Evolutionary conservation across 2,888 invertebrate genomes (phyloP).

Genomic region (Rugalucina vietnamica): DNA sequence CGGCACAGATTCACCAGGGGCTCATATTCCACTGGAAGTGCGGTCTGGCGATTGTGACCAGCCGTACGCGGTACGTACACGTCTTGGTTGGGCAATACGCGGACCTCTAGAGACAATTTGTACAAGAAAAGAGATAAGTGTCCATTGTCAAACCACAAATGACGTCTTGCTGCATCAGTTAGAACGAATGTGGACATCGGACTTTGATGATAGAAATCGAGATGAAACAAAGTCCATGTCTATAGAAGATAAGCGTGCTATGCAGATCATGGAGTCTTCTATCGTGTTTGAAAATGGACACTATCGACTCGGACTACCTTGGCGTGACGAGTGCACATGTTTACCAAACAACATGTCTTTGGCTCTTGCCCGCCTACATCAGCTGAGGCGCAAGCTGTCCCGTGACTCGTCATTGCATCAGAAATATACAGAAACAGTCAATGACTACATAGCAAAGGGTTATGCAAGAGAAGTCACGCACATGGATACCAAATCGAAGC

Average conservation of each 20-base stretch:
- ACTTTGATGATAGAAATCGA: background rate
- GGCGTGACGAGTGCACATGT: slow-evolving; percentile 2
- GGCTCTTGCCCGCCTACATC: slow-evolving; percentile 10
- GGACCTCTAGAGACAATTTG: slow-evolving; percentile 1
- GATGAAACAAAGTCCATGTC: slow-evolving; percentile 12
- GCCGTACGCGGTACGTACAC: slow-evolving; percentile 29
- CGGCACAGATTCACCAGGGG: slow-evolving; percentile 43
- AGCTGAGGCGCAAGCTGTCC: slow-evolving; percentile 2
- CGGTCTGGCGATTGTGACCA: slow-evolving; percentile 13
- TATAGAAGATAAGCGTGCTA: slow-evolving; percentile 12
- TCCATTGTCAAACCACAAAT: background rate
- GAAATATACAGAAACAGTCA: slow-evolving; percentile 10
- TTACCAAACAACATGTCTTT: slow-evolving; percentile 22
- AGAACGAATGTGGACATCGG: slow-evolving; percentile 9
- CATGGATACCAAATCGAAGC: background rate
- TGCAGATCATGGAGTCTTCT: slow-evolving; percentile 6
- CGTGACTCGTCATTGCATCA: background rate
- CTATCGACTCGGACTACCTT: slow-evolving; percentile 20
- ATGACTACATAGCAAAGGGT: slow-evolving; percentile 23
- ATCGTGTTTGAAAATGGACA: slow-evolving; percentile 11
- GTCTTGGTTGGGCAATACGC: slow-evolving; percentile 38
- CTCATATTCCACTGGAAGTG: slow-evolving; percentile 30
- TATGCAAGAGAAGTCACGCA: slow-evolving; percentile 12
- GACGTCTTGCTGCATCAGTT: slow-evolving; percentile 9
- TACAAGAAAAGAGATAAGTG: background rate